Evolutionary conservation across 1,140 invertebrate species (phyloP), one percentile per base, ranked within the genome.

Genomic region (Penaeus indicus): DNA sequence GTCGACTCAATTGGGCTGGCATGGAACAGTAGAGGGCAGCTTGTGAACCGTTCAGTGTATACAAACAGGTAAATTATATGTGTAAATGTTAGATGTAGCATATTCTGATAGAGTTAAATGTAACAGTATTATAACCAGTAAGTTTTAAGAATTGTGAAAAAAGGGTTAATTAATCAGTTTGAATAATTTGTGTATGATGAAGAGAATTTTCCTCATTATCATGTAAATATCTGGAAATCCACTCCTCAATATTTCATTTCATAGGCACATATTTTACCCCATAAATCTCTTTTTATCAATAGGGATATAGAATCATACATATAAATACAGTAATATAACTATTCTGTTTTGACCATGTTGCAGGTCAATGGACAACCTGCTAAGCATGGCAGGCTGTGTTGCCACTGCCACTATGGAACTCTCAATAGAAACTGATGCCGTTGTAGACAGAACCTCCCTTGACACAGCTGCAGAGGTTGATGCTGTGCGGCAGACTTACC

Each of bases 1-100:
- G 91, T 94, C 72, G 90, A 93, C 72, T 92, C 93, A 1, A 92
- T 92, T 84, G 92, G 92, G 32, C 92, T 93, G 69, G 91, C 92
- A 1, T 93, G 93, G 92, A 92, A 93, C 72, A 89, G 90, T 75
- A 77, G 75, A 84, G 90, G 90, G n/a, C 77, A 82, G 72, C 63
- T 91, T 32, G 86, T 86, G 0, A 75, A 84, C 13, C 85, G 81
- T 25, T 87, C 90, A n/a, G 85, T 82, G 22, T 88, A 86, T 72
- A 89, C 88, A 25, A 89, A 91, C 82, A 91, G 90, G 90, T 91
- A 81, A 42, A 82, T 67, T 32, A 22, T 32, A 1, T 27, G 0
- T 83, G 18, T 84, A 22, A 42, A 21, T 10, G 18, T 64, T 67
- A 67, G n/a, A 69, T 69, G 32, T 84, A 67, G 21, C 64, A 13